Conservation (phyloP, 1,140 invertebrate genomes). For the Wasmannia auropunctata region DNA sequence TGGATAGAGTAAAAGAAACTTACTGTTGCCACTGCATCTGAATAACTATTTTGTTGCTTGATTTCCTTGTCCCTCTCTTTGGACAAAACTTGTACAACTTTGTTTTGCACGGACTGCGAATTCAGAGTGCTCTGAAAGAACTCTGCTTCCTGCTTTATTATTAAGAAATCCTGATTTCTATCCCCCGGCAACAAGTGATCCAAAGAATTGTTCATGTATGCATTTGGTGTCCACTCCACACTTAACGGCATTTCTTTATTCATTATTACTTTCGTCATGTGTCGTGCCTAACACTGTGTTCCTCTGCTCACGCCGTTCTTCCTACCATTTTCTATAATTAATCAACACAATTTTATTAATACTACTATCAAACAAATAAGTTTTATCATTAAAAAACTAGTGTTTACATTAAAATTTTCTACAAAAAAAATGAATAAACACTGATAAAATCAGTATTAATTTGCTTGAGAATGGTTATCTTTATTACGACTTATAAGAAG, state of each 20-base stretch:
- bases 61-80: constrained; percentile 28
- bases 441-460: background rate
- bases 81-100: background rate
- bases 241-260: constrained; percentile 37
- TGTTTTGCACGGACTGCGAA: constrained; percentile 4
- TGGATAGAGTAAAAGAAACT: background rate
- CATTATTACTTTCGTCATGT: constrained; percentile 42
- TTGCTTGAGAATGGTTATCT: background rate
- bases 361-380: background rate
- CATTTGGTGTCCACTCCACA: constrained; percentile 37
- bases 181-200: constrained; percentile 34
- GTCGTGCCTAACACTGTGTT: background rate
- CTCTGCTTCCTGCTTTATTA: constrained; percentile 25
- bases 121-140: background rate
- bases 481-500: background rate
- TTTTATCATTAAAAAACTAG: background rate
- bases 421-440: background rate
- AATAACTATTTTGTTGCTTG: background rate
- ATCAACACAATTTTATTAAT: constrained; percentile 8
- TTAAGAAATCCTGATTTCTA: constrained; percentile 4
- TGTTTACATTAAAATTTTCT: background rate
- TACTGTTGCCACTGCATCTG: background rate
- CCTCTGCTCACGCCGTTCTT: background rate
- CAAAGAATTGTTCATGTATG: constrained; percentile 29
- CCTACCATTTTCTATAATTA: background rate